These are phyloP conservation scores for Rhodinocichla rosea DNA, from an alignment of 2,113 vertebrate genomes.

Conservation along the genomic window DNA sequence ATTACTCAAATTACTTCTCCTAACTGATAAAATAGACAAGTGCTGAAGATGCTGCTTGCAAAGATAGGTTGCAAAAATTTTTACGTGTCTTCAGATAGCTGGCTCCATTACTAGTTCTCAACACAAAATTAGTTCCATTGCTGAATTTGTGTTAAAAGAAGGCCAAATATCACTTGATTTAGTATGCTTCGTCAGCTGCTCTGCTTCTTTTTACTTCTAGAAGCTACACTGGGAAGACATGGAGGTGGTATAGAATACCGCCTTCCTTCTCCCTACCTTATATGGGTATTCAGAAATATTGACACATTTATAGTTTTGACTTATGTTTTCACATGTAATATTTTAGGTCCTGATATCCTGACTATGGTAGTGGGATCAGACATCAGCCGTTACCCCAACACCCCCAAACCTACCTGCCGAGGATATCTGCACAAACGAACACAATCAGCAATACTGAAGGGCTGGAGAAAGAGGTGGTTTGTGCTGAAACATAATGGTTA, in stretches of 20 bases:
- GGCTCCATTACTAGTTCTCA: neutral
- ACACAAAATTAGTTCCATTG: neutral
- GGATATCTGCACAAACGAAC: slow-evolving; percentile 90
- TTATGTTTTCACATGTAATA: neutral
- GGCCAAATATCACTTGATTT: neutral
- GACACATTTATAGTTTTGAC: neutral
- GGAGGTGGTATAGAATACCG: rapidly evolving
- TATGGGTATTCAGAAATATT: neutral
- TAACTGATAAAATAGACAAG: neutral
- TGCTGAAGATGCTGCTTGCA: neutral
- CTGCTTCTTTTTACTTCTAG: neutral
- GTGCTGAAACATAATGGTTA: slow-evolving; percentile 84
- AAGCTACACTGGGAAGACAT: neutral
- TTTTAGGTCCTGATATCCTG: slow-evolving; percentile 82
- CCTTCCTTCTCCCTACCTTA: neutral
- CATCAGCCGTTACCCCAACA: slow-evolving; percentile 84
- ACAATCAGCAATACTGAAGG: slow-evolving; percentile 83
- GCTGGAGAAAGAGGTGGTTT: slow-evolving; percentile 96
- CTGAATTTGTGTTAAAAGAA: neutral
- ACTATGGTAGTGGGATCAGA: slow-evolving; percentile 87
- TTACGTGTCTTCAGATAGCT: neutral
- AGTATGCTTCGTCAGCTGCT: neutral
- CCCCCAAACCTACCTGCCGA: slow-evolving; percentile 81
- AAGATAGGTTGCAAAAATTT: neutral
- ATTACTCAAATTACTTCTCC: neutral